phyloP scores from a whole-genome alignment of 2,888 invertebrate species.

The Hyposoter dolosus region DNA sequence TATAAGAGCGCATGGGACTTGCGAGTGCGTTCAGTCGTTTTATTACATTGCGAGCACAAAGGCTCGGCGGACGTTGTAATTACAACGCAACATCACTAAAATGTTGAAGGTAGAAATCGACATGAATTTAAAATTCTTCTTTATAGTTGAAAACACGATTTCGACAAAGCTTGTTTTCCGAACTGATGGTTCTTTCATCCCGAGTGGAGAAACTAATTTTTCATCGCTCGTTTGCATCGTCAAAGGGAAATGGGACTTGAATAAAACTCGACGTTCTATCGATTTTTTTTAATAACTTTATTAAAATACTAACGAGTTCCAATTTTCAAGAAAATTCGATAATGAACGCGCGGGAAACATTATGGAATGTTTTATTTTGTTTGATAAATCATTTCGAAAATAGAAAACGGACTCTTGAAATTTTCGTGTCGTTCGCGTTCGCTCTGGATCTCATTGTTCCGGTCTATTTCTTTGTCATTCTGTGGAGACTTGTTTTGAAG shows the following conservation, averaged over 20 bases:
- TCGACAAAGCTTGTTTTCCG: neutral
- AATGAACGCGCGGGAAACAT: neutral
- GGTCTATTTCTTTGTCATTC: neutral
- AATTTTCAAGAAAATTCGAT: neutral
- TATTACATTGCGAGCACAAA: slow-evolving; percentile 31
- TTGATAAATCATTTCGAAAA: neutral
- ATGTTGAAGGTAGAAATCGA: slow-evolving; percentile 25
- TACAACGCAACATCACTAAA: neutral
- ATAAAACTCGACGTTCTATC: neutral
- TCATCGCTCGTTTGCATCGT: neutral
- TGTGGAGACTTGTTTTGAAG: neutral
- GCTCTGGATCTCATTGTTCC: neutral
- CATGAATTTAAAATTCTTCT: neutral
- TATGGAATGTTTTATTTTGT: neutral
- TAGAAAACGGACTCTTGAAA: neutral
- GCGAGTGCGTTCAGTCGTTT: slow-evolving; percentile 59
- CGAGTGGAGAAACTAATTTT: neutral
- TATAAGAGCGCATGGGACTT: slow-evolving; percentile 55
- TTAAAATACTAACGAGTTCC: neutral
- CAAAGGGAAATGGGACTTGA: neutral
- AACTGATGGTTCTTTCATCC: neutral
- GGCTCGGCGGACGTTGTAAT: slow-evolving; percentile 13
- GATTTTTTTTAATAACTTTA: neutral
- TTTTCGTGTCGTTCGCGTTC: neutral
- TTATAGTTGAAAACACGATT: neutral